A percentile compares a stretch with the other conserved stretches of the same genome.
Evolutionary conservation across 2,888 invertebrate species (phyloP).

Genomic region (Ferrisia virgata): DNA sequence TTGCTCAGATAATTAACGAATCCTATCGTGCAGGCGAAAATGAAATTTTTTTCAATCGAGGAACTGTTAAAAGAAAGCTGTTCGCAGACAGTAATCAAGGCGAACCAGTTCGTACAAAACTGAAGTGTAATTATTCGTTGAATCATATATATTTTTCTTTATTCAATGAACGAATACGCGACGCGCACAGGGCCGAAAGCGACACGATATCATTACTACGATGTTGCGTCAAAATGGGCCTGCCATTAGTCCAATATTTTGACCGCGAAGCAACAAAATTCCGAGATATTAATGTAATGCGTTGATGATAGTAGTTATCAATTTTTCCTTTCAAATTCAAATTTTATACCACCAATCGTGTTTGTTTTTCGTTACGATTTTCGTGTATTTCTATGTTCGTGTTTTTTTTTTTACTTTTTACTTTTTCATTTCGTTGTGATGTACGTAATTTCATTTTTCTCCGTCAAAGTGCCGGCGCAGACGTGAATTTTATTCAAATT

Average conservation of each 20-base stretch:
- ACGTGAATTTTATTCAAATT: too few relatives aligned
- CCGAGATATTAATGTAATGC: background rate
- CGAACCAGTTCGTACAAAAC: background rate
- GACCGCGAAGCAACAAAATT: background rate
- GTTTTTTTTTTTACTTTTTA: background rate
- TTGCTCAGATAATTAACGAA: background rate
- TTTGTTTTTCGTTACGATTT: background rate
- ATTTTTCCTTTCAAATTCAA: background rate
- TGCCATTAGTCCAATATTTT: background rate
- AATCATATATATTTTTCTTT: background rate
- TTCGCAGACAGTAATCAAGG: background rate
- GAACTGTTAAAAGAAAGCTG: background rate
- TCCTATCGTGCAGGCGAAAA: background rate
- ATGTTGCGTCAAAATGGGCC: slow-evolving; percentile 7
- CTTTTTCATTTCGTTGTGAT: background rate
- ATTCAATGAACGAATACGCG: background rate
- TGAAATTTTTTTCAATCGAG: background rate
- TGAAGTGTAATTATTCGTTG: background rate
- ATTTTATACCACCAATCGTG: background rate
- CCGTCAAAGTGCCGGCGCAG: too few relatives aligned
- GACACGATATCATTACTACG: background rate
- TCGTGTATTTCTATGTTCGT: background rate
- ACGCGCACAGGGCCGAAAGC: slow-evolving; percentile 11
- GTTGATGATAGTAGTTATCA: background rate
- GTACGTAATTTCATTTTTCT: too few relatives aligned